Base-by-base conservation (phyloP, 2,888 invertebrate genomes). In the Melipona beecheii region DNA sequence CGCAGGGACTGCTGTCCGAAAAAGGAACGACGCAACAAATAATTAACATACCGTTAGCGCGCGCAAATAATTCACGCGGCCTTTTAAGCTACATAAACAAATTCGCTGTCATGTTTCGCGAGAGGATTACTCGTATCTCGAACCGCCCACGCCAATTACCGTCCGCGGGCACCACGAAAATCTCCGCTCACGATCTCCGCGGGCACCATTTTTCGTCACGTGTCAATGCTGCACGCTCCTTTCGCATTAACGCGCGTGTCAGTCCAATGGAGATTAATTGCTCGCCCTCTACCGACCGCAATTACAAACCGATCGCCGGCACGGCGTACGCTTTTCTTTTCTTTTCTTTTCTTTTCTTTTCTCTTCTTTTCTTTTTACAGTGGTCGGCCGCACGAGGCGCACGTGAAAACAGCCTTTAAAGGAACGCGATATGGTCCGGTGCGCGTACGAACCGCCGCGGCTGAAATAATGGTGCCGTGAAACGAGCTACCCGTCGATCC, bases 361-460 rank as follows among this genome's bases (percentile, higher is more conserved):
- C 27, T 27, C 1, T 31, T 9, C 2, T 36, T 5, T 36, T 36
- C 36, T 36, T 11, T 76, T 71, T 81, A 84, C 69, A 73, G 49
- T 11, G 27, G 54, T 31, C 52, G 27, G 54, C 43, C 52, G 60
- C 43, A 65, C 65, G 31, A 64, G 64, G 72, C 65, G 72, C 54
- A 62, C 72, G 77, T 69, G 73, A 72, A 85, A 87, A 87, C 72
- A 24, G 70, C 73, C 75, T 87, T 78, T 77, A 82, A 87, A 78
- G 82, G 81, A 79, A 81, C 81, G 75, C 66, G 89, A 86, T 80
- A 89, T 81, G 87, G 82, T 83, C 81, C 85, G 82, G 24, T 87
- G 88, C 81, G 50, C 84, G 76, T 85, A 78, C 83, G 85, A 89
- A 86, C 85, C 82, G 76, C 81, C 64, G 58, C n/a, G 71, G 58